Evolutionary conservation across 2,888 invertebrate species (phyloP).

Genomic region (Ornithoptera priamus): DNA sequence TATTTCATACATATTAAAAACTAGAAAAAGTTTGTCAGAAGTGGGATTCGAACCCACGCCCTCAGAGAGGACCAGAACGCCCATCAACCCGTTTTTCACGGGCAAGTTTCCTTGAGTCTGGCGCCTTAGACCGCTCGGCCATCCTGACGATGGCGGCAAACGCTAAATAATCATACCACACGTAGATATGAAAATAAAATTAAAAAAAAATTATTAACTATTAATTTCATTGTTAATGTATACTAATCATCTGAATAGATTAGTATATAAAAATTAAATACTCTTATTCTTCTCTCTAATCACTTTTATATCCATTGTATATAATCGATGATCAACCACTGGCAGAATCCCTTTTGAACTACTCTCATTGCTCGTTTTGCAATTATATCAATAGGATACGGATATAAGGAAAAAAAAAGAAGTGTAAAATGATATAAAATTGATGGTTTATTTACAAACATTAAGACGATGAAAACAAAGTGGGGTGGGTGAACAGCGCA

Average conservation of each 20-base stretch:
- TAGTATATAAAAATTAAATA: too few relatives aligned
- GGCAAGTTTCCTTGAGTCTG: conserved; percentile 78
- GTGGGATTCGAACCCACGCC: conserved; percentile 92
- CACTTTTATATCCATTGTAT: too few relatives aligned
- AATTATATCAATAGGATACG: not conserved
- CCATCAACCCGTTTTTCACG: conserved; percentile 84
- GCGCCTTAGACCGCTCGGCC: conserved; percentile 95
- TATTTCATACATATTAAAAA: conserved; percentile 23
- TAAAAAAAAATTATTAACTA: too few relatives aligned
- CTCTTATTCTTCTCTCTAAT: too few relatives aligned
- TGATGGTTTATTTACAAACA: conserved; percentile 59
- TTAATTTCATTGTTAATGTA: too few relatives aligned
- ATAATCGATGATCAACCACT: too few relatives aligned
- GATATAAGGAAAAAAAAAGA: conserved; percentile 3
- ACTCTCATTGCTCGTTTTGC: too few relatives aligned
- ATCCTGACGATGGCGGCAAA: conserved; percentile 82
- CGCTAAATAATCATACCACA: not conserved
- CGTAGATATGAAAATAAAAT: not conserved
- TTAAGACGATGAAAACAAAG: not conserved
- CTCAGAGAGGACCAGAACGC: conserved; percentile 87
- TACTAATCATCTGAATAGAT: too few relatives aligned
- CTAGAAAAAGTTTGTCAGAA: conserved; percentile 82
- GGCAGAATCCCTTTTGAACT: too few relatives aligned
- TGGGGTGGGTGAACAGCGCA: not conserved
- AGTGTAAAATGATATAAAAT: conserved; percentile 36